phyloP scores from a whole-genome alignment of 1,140 invertebrate genomes.

The Macrobrachium nipponense region DNA sequence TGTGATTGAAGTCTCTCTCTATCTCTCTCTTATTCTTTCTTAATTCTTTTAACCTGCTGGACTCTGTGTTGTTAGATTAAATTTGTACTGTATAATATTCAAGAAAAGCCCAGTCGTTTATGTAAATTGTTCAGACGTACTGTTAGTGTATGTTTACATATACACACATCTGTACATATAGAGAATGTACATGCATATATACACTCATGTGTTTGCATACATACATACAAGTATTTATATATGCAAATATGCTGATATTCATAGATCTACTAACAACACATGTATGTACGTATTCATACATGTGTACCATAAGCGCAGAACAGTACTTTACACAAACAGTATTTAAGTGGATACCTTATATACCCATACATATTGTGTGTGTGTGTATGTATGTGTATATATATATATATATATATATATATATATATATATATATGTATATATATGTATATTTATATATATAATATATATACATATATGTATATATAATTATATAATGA shows the following conservation, averaged over 20 bases:
- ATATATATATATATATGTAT: not conserved
- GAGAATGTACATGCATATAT: not conserved
- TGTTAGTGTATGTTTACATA: no score
- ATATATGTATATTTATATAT: slow-evolving; percentile 4
- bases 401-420: not conserved
- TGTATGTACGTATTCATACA: not conserved
- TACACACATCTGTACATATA: not conserved
- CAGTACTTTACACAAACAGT: no score
- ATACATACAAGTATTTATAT: not conserved
- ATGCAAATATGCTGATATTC: not conserved
- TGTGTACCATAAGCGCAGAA: not conserved
- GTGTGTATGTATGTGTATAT: not conserved
- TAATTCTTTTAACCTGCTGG: no score
- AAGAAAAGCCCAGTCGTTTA: no score
- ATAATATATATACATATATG: not conserved
- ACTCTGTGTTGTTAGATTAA: no score
- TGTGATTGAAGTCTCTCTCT: no score
- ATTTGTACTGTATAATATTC: no score
- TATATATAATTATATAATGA: not conserved
- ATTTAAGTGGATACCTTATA: no score
- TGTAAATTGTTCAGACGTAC: no score
- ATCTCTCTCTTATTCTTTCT: no score
- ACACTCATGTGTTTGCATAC: not conserved
- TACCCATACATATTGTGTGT: not conserved
- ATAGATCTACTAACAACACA: not conserved